A percentile compares a stretch with the other conserved stretches of the same genome.
These are phyloP conservation scores for Lates calcarifer DNA, from an alignment of 2,113 vertebrate genomes.

Conservation along the genomic window DNA sequence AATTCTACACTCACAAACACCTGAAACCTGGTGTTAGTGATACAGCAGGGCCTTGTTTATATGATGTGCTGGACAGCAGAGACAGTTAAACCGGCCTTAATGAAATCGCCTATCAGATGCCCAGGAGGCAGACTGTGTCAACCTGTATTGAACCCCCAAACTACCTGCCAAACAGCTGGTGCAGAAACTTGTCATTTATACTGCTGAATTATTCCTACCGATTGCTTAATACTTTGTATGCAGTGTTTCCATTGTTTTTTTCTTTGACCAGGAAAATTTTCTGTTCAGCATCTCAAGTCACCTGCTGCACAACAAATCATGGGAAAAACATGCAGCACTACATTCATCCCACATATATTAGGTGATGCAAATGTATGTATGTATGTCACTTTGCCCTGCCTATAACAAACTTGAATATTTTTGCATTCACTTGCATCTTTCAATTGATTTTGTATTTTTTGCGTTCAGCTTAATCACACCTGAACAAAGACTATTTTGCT, in stretches of 20 bases:
- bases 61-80: conserved; percentile 26
- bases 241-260: background rate
- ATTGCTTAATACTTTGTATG: background rate
- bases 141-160: background rate
- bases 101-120: conserved; percentile 5
- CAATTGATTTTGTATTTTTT: background rate
- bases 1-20: background rate
- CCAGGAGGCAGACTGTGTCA: background rate
- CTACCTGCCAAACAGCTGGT: conserved; percentile 18
- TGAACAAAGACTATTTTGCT: background rate
- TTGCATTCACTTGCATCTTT: background rate
- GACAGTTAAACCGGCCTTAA: conserved; percentile 19
- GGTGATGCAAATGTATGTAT: background rate
- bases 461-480: background rate
- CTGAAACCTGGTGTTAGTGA: conserved; percentile 1
- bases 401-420: background rate
- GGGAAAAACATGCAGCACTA: background rate
- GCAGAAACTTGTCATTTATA: background rate
- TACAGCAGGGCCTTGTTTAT: conserved; percentile 10
- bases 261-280: background rate
- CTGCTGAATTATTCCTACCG: background rate
- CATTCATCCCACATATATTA: background rate
- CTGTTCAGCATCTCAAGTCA: background rate
- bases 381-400: background rate
- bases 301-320: background rate